Percentiles rank a stretch among this genome's conserved stretches.
These are phyloP conservation scores for Chelonus formosanus DNA, from an alignment of 2,888 invertebrate genomes.

Conservation along the genomic window DNA sequence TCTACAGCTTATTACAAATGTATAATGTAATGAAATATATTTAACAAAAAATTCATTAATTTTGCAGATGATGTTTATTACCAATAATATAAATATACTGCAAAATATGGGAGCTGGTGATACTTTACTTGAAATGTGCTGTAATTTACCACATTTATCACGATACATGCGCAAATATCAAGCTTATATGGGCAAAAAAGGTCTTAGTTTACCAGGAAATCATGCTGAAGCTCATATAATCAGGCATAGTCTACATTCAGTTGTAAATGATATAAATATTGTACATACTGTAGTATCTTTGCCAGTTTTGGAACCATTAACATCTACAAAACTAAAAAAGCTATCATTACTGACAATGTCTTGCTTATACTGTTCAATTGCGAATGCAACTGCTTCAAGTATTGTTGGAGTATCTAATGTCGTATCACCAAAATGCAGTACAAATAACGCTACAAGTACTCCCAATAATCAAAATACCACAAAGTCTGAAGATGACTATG, in stretches of 20 bases:
- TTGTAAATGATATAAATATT: slow-evolving; percentile 84
- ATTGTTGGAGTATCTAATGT: slow-evolving; percentile 70
- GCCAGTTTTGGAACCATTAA: slow-evolving; percentile 88
- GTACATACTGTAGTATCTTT: slow-evolving; percentile 85
- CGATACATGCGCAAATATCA: slow-evolving; percentile 72
- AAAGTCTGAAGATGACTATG: slow-evolving; percentile 77
- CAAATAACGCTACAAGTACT: slow-evolving; percentile 51
- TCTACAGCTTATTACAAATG: neutral
- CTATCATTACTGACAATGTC: slow-evolving; percentile 84
- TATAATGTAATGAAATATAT: neutral
- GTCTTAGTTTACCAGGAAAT: slow-evolving; percentile 73
- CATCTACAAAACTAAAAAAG: slow-evolving; percentile 82
- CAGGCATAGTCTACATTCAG: slow-evolving; percentile 78
- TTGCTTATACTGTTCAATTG: slow-evolving; percentile 81
- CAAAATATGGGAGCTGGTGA: slow-evolving; percentile 85
- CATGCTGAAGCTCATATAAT: slow-evolving; percentile 79
- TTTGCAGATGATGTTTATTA: slow-evolving; percentile 78
- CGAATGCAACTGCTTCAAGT: slow-evolving; percentile 74
- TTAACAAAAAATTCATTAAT: neutral
- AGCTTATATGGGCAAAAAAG: slow-evolving; percentile 74
- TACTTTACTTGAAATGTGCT: slow-evolving; percentile 82
- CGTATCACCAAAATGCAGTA: slow-evolving; percentile 70
- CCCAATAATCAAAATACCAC: slow-evolving; percentile 45
- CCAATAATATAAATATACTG: slow-evolving; percentile 80
- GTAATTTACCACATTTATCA: slow-evolving; percentile 76